Evolutionary conservation across 2,888 invertebrate genomes (phyloP), one percentile per base, ranked within the genome.

Genomic region (Piscicola geometra): DNA sequence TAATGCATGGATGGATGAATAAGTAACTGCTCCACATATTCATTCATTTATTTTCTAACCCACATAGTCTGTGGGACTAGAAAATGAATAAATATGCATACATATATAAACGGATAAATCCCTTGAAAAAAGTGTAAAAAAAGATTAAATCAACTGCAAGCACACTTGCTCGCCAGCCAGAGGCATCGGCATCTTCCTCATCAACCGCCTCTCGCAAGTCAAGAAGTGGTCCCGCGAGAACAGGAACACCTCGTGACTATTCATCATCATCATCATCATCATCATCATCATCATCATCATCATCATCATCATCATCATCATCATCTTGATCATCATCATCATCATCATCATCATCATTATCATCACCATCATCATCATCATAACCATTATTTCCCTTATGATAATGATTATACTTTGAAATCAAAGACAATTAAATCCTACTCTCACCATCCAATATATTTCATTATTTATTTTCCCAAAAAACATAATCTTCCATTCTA

Each of bases 141-240:
- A 15, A 47, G 9, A 15, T 21, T 47, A 9, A 9, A 47, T 15
- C 9, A 47, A 47, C 50, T 47, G 9, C 9, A 28, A 50, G 52
- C 52, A 32, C 0, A 2, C 71, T 5, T 9, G n/a, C 56, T 78
- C 79, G 77, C 73, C 80, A 86, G 86, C 95, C 0, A 83, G 87
- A 79, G 86, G 96, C 28, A 83, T 85, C 79, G 86, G 96, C 56
- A 96, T 97, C 83, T 95, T 95, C 85, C 88, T 96, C 76, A 94
- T 97, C 81, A 96, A 96, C 85, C 94, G 94, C 87, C 87, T 96
- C 77, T 94, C 94, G 1, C 95, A 95, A 86, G 86, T 96, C 77
- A 95, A 94, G 80, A 86, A 86, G 78, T 87, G 87, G 87, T 85
- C 86, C 5, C 78, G 84, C 52, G 86, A 86, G 79, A 84, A 84